Base-by-base conservation (phyloP, 2,888 invertebrate species). In the Camponotus fellah region DNA sequence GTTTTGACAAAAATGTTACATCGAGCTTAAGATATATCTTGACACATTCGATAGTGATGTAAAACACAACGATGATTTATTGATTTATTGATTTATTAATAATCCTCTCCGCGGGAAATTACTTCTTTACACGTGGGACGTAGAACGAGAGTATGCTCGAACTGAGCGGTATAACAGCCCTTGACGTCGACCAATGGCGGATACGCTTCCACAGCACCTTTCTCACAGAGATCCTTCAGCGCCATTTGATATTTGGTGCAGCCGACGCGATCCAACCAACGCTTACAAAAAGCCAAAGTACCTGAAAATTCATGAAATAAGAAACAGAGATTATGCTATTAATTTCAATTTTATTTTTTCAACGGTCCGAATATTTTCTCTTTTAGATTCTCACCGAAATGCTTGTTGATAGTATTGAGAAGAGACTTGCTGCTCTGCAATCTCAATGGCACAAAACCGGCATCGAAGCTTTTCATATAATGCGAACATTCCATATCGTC, bases 401-500 rank as follows among this genome's bases (percentile, higher is more conserved):
- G 97, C 94, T 99, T 98, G 95, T 99, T 99, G 94, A 99, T 99
- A 71, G 97, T 96, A 93, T 97, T 98, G 91, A 99, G 95, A 64
- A 99, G 96, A 82, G 98, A 97, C 95, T 99, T 99, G 26, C 99
- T 99, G 83, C 99, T 98, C 93, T 98, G 97, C 93, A 99, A 95
- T 94, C 99, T 97, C 82, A 99, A 95, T 26, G 99, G 99, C 82
- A 99, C 98, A 94, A 97, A 99, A 88, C 97, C 96, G 91, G 97
- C 97, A 92, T 99, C 99, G 94, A 97, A 99, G 95, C 99, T 99
- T 95, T 99, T 99, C 99, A 99, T 99, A 95, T 99, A 99, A 95
- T 99, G 99, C 21, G 99, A 99, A 92, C 98, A 98, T 94, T 99
- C 99, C 98, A 99, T 99, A 94, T 99, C 99, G 94, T 99, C 99